These are phyloP conservation scores for Nebria brevicollis DNA, from an alignment of 2,888 invertebrate genomes.

Conservation along the genomic window DNA sequence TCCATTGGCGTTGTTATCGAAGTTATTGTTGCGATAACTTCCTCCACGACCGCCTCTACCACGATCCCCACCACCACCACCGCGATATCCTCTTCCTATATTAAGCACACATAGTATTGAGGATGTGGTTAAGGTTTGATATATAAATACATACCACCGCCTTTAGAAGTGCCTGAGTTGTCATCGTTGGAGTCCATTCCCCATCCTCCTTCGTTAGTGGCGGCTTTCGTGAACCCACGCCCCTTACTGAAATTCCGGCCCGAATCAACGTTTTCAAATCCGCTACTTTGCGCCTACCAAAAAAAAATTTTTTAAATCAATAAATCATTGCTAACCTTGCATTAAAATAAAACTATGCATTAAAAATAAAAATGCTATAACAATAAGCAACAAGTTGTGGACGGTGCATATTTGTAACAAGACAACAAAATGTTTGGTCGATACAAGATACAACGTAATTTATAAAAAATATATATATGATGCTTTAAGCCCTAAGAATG, in stretches of 20 bases:
- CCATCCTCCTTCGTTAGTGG: constrained; percentile 50
- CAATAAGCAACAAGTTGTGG: too few species aligned
- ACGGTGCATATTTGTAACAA: too few species aligned
- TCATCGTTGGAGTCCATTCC: constrained; percentile 51
- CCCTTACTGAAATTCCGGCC: constrained; percentile 52
- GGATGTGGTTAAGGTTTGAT: not conserved
- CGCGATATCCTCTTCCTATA: constrained; percentile 11
- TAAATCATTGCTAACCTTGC: not conserved
- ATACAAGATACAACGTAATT: too few species aligned
- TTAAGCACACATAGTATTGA: not conserved
- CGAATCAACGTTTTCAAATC: constrained; percentile 50
- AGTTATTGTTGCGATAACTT: constrained; percentile 25
- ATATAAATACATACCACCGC: not conserved
- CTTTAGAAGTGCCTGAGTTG: not conserved
- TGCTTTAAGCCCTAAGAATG: not conserved
- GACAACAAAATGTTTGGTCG: too few species aligned
- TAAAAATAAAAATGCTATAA: too few species aligned
- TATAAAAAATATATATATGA: too few species aligned
- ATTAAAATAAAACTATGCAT: not conserved
- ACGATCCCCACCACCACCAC: constrained; percentile 48
- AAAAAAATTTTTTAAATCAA: not conserved
- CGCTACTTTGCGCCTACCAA: constrained; percentile 60
- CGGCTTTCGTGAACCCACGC: constrained; percentile 54
- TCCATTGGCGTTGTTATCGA: constrained; percentile 20
- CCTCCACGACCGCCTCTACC: constrained; percentile 49